Evolutionary conservation across 2,797 vertebrate genomes (phyloP).

Genomic region (Loris lydekkerianus): DNA sequence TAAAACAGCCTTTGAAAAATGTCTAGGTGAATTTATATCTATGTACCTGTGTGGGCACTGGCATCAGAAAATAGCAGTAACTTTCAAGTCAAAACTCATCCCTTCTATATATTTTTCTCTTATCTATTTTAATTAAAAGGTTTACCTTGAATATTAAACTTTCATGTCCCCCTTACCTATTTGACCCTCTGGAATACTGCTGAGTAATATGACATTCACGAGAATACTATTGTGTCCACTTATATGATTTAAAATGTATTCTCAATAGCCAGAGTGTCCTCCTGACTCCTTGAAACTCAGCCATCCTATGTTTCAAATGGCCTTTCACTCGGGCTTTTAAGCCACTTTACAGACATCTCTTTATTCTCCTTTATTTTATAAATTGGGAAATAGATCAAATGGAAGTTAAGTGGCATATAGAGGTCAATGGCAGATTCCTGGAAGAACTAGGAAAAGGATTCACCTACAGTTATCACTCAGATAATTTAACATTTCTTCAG

Average conservation of each 20-base stretch:
- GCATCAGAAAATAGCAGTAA: constrained; percentile 28
- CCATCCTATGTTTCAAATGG: constrained; percentile 61
- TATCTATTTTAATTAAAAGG: constrained; percentile 71
- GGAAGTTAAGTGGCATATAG: constrained; percentile 72
- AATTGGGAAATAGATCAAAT: constrained; percentile 77
- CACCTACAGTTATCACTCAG: constrained; percentile 45
- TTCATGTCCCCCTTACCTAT: constrained; percentile 41
- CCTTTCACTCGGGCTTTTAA: constrained; percentile 58
- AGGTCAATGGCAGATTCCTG: constrained; percentile 69
- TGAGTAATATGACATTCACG: constrained; percentile 54
- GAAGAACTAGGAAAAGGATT: constrained; percentile 49
- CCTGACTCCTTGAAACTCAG: constrained; percentile 72
- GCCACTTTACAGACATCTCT: constrained; percentile 68
- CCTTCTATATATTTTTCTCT: constrained; percentile 23
- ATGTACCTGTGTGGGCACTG: constrained; percentile 8
- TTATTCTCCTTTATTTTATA: constrained; percentile 80
- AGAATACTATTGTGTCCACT: constrained; percentile 56
- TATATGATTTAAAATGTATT: constrained; percentile 61
- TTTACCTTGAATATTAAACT: constrained; percentile 69
- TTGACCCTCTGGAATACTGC: constrained; percentile 66
- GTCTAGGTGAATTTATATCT: background rate
- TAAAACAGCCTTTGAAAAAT: constrained; percentile 29
- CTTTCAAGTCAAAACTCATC: constrained; percentile 32
- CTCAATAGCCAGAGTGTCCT: constrained; percentile 59
- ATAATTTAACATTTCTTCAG: constrained; percentile 64